Conservation (phyloP, 1,140 invertebrate species). For the Drosophila novamexicana region DNA sequence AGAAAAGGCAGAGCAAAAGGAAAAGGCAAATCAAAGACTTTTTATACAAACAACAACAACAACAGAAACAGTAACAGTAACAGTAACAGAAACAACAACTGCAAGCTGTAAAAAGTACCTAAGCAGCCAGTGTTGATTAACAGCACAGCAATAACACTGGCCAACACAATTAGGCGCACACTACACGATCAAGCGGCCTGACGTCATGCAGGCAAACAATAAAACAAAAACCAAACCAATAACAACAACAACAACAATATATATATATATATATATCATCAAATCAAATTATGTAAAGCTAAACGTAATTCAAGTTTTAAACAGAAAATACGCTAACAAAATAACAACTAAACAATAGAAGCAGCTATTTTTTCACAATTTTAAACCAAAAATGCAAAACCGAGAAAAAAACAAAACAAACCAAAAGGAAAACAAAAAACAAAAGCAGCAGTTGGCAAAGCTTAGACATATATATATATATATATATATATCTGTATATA, state of each 20-base stretch:
- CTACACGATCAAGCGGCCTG: conserved; percentile 30
- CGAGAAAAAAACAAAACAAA: conserved; percentile 18
- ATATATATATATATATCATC: conserved; percentile 49
- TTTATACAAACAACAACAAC: conserved; percentile 72
- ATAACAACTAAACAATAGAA: conserved; percentile 71
- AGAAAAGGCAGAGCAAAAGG: conserved; percentile 21
- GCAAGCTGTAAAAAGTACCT: conserved; percentile 37
- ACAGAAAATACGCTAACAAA: conserved; percentile 55
- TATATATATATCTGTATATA: conserved; percentile 23
- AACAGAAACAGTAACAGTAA: conserved; percentile 19
- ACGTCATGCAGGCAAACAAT: conserved; percentile 1
- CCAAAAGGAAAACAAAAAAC: conserved; percentile 5
- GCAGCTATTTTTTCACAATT: conserved; percentile 84
- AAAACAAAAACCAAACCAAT: conserved; percentile 1
- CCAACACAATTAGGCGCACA: conserved; percentile 51
- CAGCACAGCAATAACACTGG: conserved; percentile 4
- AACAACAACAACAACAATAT: conserved; percentile 19
- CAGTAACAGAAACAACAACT: conserved; percentile 44
- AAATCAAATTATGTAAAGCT: conserved; percentile 72
- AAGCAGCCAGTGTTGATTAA: conserved; percentile 32
- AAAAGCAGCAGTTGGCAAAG: conserved; percentile 20
- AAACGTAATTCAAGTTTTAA: conserved; percentile 71
- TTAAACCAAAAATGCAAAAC: conserved; percentile 58
- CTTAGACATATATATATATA: conserved; percentile 23
- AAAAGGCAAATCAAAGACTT: conserved; percentile 82